Percentiles rank a stretch among this genome's conserved stretches.
Conservation (phyloP, 2,888 invertebrate genomes). For the Cerastis leucographa region DNA sequence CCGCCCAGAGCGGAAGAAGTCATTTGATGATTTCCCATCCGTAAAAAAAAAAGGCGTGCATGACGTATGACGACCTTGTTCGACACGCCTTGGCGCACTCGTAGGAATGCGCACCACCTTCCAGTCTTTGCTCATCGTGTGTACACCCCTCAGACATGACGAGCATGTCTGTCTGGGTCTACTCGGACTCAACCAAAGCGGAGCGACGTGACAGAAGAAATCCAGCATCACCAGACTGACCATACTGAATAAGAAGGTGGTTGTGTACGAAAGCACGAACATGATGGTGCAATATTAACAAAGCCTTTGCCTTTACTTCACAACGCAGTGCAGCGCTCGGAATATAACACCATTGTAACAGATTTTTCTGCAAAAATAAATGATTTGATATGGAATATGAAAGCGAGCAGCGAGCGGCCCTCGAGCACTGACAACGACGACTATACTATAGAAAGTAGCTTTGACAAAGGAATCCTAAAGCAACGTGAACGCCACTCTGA, state of each 20-base stretch:
- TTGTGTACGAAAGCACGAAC: neutral
- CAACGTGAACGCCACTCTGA: slow-evolving; percentile 46
- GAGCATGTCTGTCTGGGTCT: too few relatives aligned
- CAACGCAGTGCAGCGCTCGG: slow-evolving; percentile 10
- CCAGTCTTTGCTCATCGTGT: neutral
- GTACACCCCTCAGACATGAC: neutral
- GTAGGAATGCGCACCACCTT: neutral
- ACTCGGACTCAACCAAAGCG: neutral
- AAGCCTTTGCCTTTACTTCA: slow-evolving; percentile 1
- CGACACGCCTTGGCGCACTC: neutral
- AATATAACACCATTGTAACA: too few relatives aligned
- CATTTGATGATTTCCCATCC: too few relatives aligned
- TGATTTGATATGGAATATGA: too few relatives aligned
- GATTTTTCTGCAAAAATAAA: too few relatives aligned
- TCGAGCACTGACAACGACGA: slow-evolving; percentile 12
- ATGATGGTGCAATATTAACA: neutral
- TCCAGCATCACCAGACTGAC: too few relatives aligned
- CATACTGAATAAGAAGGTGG: neutral
- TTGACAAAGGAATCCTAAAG: slow-evolving; percentile 64
- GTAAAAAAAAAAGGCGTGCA: too few relatives aligned
- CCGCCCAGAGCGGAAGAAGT: too few relatives aligned
- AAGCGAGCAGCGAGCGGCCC: slow-evolving; percentile 16
- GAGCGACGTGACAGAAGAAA: neutral
- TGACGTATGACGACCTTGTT: neutral
- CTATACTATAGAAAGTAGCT: slow-evolving; percentile 59